phyloP scores from a whole-genome alignment of 2,797 vertebrate genomes.

The Siniperca scherzeri region DNA sequence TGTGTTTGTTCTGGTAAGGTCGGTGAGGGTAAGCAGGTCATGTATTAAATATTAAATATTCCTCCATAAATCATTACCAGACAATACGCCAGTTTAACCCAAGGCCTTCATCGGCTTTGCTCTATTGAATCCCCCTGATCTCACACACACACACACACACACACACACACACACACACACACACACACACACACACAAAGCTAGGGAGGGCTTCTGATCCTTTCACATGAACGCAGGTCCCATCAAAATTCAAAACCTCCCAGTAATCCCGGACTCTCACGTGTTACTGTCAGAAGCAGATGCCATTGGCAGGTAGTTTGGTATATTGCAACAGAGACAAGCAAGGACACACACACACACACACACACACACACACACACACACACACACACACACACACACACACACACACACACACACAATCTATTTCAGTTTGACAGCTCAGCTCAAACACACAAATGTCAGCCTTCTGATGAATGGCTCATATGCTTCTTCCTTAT shows the following conservation, averaged over 20 bases:
- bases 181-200: not conserved
- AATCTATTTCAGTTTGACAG: conserved; percentile 71
- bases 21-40: conserved; percentile 70
- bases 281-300: conserved; percentile 23
- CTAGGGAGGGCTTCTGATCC: conserved; percentile 34
- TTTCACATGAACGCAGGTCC: conserved; percentile 34
- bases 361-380: not conserved
- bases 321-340: conserved; percentile 35
- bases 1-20: conserved; percentile 46
- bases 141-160: not conserved
- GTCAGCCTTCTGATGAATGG: conserved; percentile 61
- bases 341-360: conserved; percentile 22
- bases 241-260: conserved; percentile 59
- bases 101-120: conserved; percentile 43
- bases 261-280: conserved; percentile 44
- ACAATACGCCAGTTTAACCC: conserved; percentile 54
- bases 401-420: conserved; percentile 7
- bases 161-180: not conserved
- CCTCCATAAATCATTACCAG: conserved; percentile 72
- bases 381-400: conserved; percentile 18
- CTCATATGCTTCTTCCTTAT: conserved; percentile 35
- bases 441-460: conserved; percentile 67
- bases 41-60: conserved; percentile 76
- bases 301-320: conserved; percentile 40
- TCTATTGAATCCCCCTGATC: conserved; percentile 39